Conservation (phyloP, 2,888 invertebrate species). For the Dyspetes luteomarginatus region DNA sequence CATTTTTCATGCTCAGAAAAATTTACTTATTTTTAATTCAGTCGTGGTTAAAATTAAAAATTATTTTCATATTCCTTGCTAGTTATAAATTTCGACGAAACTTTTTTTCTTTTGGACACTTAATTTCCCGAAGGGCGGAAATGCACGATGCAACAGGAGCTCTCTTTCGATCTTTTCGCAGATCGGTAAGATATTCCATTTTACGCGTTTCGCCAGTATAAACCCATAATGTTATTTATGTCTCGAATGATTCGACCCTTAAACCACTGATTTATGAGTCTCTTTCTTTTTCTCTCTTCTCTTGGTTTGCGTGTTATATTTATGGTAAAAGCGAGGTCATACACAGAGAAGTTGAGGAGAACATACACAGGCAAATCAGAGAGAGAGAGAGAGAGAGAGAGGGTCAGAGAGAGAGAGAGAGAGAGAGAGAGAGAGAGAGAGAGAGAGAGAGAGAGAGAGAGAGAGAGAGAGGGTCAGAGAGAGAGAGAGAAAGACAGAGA, state of each 20-base stretch:
- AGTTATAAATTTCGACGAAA: slow-evolving; percentile 32
- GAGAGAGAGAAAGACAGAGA: too few species aligned
- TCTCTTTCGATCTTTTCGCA: slow-evolving; percentile 22
- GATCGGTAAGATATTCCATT: slow-evolving; percentile 30
- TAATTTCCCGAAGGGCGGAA: slow-evolving; percentile 34
- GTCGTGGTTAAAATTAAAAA: background rate
- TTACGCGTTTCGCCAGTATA: slow-evolving; percentile 70
- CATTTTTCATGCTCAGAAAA: too few species aligned
- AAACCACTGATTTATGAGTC: slow-evolving; percentile 77
- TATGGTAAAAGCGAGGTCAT: slow-evolving; percentile 69
- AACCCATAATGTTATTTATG: slow-evolving; percentile 83
- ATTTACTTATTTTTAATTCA: too few species aligned
- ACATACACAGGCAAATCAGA: slow-evolving; percentile 1
- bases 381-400: slow-evolving; percentile 7
- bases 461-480: slow-evolving; percentile 13
- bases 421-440: slow-evolving; percentile 5
- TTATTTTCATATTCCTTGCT: background rate
- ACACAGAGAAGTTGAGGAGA: slow-evolving; percentile 15
- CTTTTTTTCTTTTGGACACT: slow-evolving; percentile 3
- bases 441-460: slow-evolving; percentile 1
- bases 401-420: too few species aligned
- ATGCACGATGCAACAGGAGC: slow-evolving; percentile 54
- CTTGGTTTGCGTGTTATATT: slow-evolving; percentile 68
- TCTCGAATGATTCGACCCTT: slow-evolving; percentile 79
- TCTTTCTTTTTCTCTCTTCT: slow-evolving; percentile 12